Base-by-base conservation (phyloP, 2,888 invertebrate species). In the Gymnocheta viridis region DNA sequence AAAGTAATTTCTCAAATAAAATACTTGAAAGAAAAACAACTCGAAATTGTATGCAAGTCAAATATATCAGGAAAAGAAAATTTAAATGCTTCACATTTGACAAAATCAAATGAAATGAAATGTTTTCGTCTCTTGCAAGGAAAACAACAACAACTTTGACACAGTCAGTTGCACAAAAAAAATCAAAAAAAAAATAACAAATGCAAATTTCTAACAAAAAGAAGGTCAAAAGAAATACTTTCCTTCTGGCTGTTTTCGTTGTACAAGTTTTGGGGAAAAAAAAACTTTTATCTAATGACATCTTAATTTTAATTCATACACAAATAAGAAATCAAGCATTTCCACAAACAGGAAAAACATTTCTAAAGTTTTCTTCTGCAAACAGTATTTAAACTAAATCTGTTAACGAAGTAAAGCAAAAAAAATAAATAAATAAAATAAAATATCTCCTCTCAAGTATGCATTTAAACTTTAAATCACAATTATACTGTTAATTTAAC, bases 1-100 rank as follows among this genome's bases (percentile, higher is more conserved):
- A 69, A 80, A 83, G 79, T 83, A 72, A 83, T 80, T 80, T 72
- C 60, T 83, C 72, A 83, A 77, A 54, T 72, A 83, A 83, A 77
- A 54, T 72, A 83, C 70, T 77, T 80, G 54, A 76, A 51, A 54
- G 41, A 66, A 56, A 78, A 84, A 80, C 80, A 73, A 67, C 77
- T 77, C 54, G 27, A 27, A 77, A 72, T 67, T 84, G 72, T 69
- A 62, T 84, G 76, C 81, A 76, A 84, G 77, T 77, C 81, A 84
- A 81, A 84, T 77, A 81, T 38, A 67, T 81, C 56, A 19, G n/a
- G 24, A 47, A 54, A 62, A 73, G 35, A 58, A 80, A 67, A 84
- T 80, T 77, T 67, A 77, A 84, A 84, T 84, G 54, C 29, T 67
- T 54, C 70, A 76, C 70, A 41, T 83, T 83, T 80, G 76, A 76